A percentile compares a stretch with the other conserved stretches of the same genome.
Evolutionary conservation across 2,113 vertebrate genomes (phyloP).

Genomic region (Solea solea): DNA sequence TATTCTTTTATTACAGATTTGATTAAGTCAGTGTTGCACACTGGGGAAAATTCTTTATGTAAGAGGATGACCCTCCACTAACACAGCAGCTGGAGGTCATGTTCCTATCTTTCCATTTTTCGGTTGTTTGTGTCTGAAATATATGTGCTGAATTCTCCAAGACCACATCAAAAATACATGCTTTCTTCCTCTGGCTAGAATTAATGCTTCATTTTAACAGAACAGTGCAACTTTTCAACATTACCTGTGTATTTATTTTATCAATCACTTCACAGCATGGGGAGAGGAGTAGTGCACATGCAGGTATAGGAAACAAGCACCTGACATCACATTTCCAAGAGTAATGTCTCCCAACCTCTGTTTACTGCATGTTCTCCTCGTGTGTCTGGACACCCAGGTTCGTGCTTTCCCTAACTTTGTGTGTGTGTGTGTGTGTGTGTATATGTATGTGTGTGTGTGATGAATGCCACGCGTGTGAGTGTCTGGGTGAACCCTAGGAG

Average conservation of each 20-base stretch:
- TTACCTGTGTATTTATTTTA: neutral
- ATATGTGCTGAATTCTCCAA: constrained; percentile 34
- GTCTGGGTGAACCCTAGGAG: too few species aligned
- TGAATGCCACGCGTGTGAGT: too few species aligned
- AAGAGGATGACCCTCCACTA: constrained; percentile 13
- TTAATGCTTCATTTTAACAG: constrained; percentile 16
- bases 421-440: too few species aligned
- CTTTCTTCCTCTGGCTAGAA: constrained; percentile 22
- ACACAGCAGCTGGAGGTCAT: constrained; percentile 7
- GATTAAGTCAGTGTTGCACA: constrained; percentile 15
- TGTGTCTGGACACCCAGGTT: too few species aligned
- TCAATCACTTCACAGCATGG: neutral
- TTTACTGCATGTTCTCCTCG: too few species aligned
- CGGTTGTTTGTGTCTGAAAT: constrained; percentile 38
- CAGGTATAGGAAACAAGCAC: too few species aligned
- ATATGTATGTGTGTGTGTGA: too few species aligned
- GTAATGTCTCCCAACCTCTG: too few species aligned
- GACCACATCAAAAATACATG: constrained; percentile 63
- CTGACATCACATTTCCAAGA: too few species aligned
- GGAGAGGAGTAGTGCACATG: neutral
- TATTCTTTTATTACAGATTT: constrained; percentile 30
- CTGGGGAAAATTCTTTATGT: constrained; percentile 28
- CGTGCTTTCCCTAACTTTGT: too few species aligned
- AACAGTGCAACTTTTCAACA: constrained; percentile 9
- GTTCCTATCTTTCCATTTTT: constrained; percentile 21